Conservation (phyloP, 2,113 vertebrate species). For the Seriola quinqueradiata region DNA sequence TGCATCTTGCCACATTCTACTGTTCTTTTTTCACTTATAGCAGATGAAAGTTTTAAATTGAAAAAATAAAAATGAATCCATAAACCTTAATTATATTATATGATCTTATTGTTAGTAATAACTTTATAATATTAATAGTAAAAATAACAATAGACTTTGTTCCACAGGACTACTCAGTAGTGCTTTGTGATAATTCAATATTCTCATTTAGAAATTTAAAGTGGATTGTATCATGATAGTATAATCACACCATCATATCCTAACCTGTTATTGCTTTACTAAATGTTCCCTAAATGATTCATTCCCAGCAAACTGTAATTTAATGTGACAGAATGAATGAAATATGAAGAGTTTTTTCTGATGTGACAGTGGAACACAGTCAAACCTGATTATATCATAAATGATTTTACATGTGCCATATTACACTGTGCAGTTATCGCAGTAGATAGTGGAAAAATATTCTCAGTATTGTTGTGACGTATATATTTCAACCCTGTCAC, state of each 20-base stretch:
- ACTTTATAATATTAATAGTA: no score
- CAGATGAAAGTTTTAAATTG: not conserved
- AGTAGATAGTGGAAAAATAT: not conserved
- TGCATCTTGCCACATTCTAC: constrained; percentile 6
- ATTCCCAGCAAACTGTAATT: not conserved
- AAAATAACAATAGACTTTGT: not conserved
- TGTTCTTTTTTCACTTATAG: not conserved
- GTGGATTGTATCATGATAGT: not conserved
- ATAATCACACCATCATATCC: not conserved
- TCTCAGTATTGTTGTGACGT: not conserved
- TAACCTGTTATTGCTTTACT: not conserved
- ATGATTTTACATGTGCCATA: not conserved
- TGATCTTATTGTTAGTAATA: no score
- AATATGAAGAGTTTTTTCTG: not conserved
- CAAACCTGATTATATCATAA: not conserved
- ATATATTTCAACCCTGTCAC: not conserved
- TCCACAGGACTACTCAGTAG: not conserved
- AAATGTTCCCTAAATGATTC: not conserved
- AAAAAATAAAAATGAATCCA: not conserved
- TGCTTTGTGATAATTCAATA: not conserved
- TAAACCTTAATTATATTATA: not conserved
- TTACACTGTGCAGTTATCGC: not conserved
- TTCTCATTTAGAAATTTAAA: not conserved
- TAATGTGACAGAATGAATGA: not conserved
- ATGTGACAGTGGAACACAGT: not conserved